These are phyloP conservation scores for Xanthia icteritia DNA, from an alignment of 2,888 invertebrate genomes.

Conservation along the genomic window DNA sequence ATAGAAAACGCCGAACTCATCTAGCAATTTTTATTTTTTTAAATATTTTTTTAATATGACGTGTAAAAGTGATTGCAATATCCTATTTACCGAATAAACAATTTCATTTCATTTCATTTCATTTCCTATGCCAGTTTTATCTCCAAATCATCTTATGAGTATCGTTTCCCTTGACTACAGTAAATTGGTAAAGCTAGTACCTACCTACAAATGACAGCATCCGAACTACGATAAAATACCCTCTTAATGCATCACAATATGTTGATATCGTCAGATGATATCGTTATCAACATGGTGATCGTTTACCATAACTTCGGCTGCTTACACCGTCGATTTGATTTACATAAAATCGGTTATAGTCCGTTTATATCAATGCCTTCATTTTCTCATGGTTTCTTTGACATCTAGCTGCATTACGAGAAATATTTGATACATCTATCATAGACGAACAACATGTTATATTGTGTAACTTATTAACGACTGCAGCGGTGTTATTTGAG, in stretches of 20 bases:
- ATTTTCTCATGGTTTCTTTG: constrained; percentile 62
- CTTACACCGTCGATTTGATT: constrained; percentile 62
- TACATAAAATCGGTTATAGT: constrained; percentile 62
- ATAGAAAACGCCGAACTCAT: too few relatives aligned
- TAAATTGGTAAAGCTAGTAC: constrained; percentile 24
- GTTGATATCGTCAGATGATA: constrained; percentile 56
- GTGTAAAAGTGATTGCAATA: too few relatives aligned
- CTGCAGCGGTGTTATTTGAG: constrained; percentile 64
- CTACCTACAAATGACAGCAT: constrained; percentile 13
- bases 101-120: too few relatives aligned
- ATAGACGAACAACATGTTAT: constrained; percentile 66
- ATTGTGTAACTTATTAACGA: constrained; percentile 69
- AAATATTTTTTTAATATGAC: too few relatives aligned
- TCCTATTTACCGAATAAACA: too few relatives aligned
- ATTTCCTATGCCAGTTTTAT: constrained; percentile 12
- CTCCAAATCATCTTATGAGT: neutral
- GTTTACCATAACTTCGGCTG: constrained; percentile 44
- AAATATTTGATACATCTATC: constrained; percentile 51
- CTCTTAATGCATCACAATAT: constrained; percentile 57
- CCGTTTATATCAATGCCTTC: constrained; percentile 51
- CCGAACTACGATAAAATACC: constrained; percentile 49
- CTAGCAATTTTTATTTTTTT: too few relatives aligned
- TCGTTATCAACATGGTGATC: constrained; percentile 62
- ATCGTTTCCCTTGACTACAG: neutral
- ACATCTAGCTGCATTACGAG: constrained; percentile 36